Evolutionary conservation across 2,797 vertebrate genomes (phyloP).

Genomic region (Brachyalestes nurse): DNA sequence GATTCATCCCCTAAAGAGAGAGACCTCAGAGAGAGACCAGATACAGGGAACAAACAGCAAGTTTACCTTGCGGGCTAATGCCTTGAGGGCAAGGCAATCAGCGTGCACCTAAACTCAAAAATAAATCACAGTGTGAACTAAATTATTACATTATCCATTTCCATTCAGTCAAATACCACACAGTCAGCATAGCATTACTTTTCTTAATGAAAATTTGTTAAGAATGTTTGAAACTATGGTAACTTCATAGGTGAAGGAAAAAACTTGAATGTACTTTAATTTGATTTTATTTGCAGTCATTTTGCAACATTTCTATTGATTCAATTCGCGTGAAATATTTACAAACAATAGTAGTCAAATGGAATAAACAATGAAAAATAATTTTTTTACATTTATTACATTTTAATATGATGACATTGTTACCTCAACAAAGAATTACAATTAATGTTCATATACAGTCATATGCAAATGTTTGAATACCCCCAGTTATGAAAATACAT

Average conservation of each 20-base stretch:
- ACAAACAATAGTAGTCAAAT: neutral
- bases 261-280: no score
- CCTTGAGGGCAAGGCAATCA: neutral
- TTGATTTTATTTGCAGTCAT: neutral
- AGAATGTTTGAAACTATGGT: no score
- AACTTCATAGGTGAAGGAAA: neutral
- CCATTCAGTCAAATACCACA: neutral
- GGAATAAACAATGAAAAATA: no score
- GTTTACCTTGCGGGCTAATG: constrained; percentile 15
- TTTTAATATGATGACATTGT: no score
- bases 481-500: no score
- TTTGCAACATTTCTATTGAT: neutral
- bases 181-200: neutral
- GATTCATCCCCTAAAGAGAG: constrained; percentile 54
- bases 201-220: no score
- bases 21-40: constrained; percentile 32
- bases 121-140: neutral
- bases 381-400: no score
- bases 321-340: neutral
- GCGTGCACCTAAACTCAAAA: neutral
- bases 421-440: neutral
- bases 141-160: neutral
- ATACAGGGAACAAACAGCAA: constrained; percentile 30
- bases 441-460: neutral
- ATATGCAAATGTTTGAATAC: no score